Evolutionary conservation across 2,888 invertebrate genomes (phyloP).

Genomic region (Drosophila colorata): DNA sequence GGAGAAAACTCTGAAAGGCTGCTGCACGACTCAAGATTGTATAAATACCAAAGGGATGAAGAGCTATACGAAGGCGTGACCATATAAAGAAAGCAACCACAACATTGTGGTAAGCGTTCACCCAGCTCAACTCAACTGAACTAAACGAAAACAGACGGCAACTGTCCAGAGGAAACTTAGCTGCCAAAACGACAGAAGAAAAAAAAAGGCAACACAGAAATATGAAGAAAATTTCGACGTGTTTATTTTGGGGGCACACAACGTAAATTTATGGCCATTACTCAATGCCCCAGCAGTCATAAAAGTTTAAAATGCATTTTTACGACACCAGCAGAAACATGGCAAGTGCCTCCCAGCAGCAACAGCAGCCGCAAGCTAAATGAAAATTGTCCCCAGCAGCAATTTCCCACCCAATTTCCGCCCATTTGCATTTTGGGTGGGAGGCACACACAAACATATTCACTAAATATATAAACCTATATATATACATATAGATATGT

Average conservation of each 20-base stretch:
- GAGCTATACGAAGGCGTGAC: background rate
- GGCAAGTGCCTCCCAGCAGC: constrained; percentile 35
- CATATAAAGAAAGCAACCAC: constrained; percentile 34
- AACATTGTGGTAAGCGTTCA: constrained; percentile 40
- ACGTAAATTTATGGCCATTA: constrained; percentile 66
- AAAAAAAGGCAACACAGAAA: background rate
- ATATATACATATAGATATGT: constrained; percentile 2
- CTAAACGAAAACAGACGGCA: background rate
- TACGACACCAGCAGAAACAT: constrained; percentile 47
- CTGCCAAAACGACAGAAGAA: constrained; percentile 13
- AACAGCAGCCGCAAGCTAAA: constrained; percentile 35
- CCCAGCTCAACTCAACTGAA: background rate
- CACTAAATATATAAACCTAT: background rate
- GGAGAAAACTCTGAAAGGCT: background rate
- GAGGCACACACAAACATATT: background rate
- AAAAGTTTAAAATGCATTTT: constrained; percentile 70
- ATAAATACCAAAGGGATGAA: constrained; percentile 13
- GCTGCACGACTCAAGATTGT: constrained; percentile 12
- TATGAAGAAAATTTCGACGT: constrained; percentile 23
- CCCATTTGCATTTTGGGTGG: constrained; percentile 30
- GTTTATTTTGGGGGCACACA: constrained; percentile 20
- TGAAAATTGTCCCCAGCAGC: constrained; percentile 49
- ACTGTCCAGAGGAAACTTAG: constrained; percentile 14
- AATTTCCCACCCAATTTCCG: constrained; percentile 28
- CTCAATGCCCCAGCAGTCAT: constrained; percentile 63